phyloP scores from a whole-genome alignment of 1,140 invertebrate species.

The Maniola jurtina region DNA sequence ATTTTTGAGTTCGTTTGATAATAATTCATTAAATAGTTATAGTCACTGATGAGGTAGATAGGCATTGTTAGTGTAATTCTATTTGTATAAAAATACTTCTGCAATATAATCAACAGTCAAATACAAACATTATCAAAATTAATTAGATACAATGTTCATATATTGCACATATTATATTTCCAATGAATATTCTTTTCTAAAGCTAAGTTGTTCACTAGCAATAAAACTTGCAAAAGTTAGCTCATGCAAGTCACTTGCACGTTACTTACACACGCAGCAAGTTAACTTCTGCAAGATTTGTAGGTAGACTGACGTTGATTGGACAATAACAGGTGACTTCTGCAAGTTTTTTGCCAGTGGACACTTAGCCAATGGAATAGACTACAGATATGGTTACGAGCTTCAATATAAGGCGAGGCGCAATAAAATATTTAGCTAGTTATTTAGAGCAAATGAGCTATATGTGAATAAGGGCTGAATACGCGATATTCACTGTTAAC shows the following conservation, averaged over 20 bases:
- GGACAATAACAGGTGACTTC: too few relatives aligned
- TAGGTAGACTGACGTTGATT: too few relatives aligned
- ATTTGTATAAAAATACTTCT: constrained; percentile 77
- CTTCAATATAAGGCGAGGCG: too few relatives aligned
- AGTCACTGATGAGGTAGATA: constrained; percentile 70
- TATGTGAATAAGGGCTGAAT: too few relatives aligned
- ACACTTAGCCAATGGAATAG: constrained; percentile 10
- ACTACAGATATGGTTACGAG: constrained; percentile 30
- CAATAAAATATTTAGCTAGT: constrained; percentile 42
- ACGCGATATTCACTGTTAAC: too few relatives aligned
- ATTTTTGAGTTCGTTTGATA: constrained; percentile 30
- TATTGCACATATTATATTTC: constrained; percentile 59
- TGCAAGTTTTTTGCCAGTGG: too few relatives aligned
- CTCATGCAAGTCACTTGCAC: too few relatives aligned
- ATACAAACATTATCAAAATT: constrained; percentile 77
- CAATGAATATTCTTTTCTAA: constrained; percentile 44
- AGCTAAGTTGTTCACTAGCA: too few relatives aligned
- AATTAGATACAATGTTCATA: constrained; percentile 65
- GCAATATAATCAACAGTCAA: constrained; percentile 75
- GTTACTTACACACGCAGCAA: too few relatives aligned
- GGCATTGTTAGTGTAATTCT: constrained; percentile 61
- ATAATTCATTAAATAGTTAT: constrained; percentile 39
- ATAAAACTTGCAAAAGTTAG: too few relatives aligned
- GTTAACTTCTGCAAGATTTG: too few relatives aligned
- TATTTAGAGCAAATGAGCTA: constrained; percentile 8